These are phyloP conservation scores for Brachionus calyciflorus DNA, from an alignment of 1,140 invertebrate species.

Conservation along the genomic window DNA sequence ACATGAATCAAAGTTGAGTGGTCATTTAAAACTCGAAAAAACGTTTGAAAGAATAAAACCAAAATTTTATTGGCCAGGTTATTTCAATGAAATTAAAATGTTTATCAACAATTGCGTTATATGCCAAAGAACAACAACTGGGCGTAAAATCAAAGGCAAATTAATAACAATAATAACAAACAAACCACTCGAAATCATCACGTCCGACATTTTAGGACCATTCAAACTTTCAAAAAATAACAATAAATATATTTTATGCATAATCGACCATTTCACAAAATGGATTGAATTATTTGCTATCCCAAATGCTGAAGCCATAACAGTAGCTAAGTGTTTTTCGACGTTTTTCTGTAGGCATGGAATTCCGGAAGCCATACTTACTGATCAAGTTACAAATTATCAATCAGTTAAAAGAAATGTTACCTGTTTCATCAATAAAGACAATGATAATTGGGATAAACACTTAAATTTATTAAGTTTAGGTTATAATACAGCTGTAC, in stretches of 20 bases:
- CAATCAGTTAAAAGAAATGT: too few relatives aligned
- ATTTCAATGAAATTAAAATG: background rate
- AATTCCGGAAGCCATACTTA: too few relatives aligned
- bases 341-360: too few relatives aligned
- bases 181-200: constrained; percentile 7
- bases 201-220: constrained; percentile 53
- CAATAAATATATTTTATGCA: constrained; percentile 51
- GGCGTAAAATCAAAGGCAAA: too few relatives aligned
- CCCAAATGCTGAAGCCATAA: too few relatives aligned
- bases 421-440: too few relatives aligned
- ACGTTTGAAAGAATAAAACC: background rate
- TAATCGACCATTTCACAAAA: constrained; percentile 53
- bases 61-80: too few relatives aligned
- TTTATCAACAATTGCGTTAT: constrained; percentile 1
- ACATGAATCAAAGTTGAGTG: constrained; percentile 5
- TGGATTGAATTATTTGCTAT: constrained; percentile 51
- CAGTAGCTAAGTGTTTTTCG: too few relatives aligned
- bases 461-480: too few relatives aligned
- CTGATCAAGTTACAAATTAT: too few relatives aligned
- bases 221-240: constrained; percentile 49
- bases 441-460: too few relatives aligned
- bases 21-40: background rate
- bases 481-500: too few relatives aligned
- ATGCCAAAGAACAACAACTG: constrained; percentile 13
- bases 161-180: constrained; percentile 15